Percentiles rank a stretch among this genome's conserved stretches.
Conservation (phyloP, 2,113 vertebrate genomes). For the Todiramphus chloris region DNA sequence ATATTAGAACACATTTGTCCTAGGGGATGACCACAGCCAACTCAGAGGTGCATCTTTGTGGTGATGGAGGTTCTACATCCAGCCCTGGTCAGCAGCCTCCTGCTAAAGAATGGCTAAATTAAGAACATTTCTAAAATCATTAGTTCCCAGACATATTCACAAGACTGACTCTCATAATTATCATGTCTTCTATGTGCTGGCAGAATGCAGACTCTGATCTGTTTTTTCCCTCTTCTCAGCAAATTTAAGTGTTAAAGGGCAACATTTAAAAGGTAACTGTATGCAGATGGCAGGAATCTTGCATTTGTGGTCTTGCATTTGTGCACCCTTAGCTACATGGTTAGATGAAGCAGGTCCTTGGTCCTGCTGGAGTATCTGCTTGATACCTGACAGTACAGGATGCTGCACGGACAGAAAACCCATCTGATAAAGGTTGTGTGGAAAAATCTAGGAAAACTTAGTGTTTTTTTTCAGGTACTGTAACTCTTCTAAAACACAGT, state of each 20-base stretch:
- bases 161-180: not conserved
- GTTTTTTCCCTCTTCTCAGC: not conserved
- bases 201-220: not conserved
- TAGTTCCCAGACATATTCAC: not conserved
- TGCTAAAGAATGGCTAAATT: not conserved
- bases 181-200: not conserved
- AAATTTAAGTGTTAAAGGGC: not conserved
- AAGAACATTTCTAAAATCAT: not conserved
- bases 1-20: constrained; percentile 52
- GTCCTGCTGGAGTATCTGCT: not conserved
- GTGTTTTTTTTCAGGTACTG: not conserved
- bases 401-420: not conserved
- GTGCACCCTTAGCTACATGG: not conserved
- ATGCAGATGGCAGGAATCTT: not conserved
- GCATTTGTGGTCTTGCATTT: not conserved
- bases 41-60: not conserved
- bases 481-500: not conserved
- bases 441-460: not conserved
- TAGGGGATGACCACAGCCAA: constrained; percentile 16
- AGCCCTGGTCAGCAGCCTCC: not conserved
- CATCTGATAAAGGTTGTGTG: accelerated
- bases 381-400: not conserved
- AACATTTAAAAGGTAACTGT: not conserved
- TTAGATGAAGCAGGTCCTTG: not conserved
- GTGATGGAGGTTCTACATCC: constrained; percentile 6